A percentile compares a stretch with the other conserved stretches of the same genome.
Conservation (phyloP, 1,140 invertebrate genomes). For the Lepidurus packardi region DNA sequence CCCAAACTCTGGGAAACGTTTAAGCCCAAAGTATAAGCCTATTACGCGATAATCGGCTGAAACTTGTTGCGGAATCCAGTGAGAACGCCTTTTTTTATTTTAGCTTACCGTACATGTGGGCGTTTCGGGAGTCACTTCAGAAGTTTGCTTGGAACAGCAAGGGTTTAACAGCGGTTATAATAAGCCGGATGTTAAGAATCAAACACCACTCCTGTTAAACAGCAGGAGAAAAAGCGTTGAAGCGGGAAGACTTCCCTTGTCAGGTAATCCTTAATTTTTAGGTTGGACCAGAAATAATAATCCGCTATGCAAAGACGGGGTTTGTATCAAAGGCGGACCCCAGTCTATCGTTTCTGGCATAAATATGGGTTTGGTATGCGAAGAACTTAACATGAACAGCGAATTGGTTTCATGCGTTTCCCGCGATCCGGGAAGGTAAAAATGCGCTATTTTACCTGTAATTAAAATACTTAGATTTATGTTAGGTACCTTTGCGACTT, state of each 20-base stretch:
- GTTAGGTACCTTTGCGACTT: conserved; percentile 50
- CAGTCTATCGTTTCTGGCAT: conserved; percentile 42
- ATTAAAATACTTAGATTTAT: background rate
- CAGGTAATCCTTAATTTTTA: background rate
- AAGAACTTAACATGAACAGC: conserved; percentile 39
- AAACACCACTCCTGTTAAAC: conserved; percentile 36
- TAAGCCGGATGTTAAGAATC: conserved; percentile 41
- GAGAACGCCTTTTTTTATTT: background rate
- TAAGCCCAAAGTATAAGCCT: conserved; percentile 55
- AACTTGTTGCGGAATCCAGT: conserved; percentile 11
- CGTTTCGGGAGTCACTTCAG: conserved; percentile 45
- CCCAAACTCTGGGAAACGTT: conserved; percentile 58
- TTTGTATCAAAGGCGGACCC: conserved; percentile 41
- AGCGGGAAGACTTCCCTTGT: background rate
- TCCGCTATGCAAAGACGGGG: conserved; percentile 32
- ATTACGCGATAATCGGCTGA: background rate
- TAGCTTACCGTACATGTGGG: conserved; percentile 48
- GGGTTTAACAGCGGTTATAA: conserved; percentile 45
- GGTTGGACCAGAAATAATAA: background rate
- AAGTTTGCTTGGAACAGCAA: conserved; percentile 45
- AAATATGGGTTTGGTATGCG: conserved; percentile 44
- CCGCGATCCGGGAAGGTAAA: conserved; percentile 44
- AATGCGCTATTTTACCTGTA: background rate
- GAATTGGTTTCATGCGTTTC: conserved; percentile 43
- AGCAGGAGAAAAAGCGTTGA: background rate